phyloP scores from a whole-genome alignment of 2,113 vertebrate species.

The Leptodactylus fuscus region DNA sequence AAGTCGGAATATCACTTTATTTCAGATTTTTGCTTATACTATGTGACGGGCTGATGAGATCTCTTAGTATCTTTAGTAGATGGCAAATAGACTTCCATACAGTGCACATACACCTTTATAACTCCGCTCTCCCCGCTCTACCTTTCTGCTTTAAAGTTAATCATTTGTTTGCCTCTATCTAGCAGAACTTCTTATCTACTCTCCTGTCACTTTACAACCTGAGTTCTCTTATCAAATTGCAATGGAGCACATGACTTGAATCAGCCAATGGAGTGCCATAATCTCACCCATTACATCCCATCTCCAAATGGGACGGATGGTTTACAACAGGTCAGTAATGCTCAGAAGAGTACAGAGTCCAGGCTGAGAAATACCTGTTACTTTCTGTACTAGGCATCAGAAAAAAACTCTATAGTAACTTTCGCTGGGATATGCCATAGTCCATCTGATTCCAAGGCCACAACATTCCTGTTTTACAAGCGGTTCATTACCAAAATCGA shows the following conservation, averaged over 20 bases:
- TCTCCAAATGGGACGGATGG: constrained; percentile 61
- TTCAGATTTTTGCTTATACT: neutral
- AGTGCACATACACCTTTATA: constrained; percentile 25
- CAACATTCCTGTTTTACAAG: constrained; percentile 36
- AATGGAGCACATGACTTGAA: constrained; percentile 60
- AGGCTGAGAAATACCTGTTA: constrained; percentile 52
- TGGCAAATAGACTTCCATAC: neutral
- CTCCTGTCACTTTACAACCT: constrained; percentile 82
- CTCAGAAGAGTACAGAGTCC: constrained; percentile 59
- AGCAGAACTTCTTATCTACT: constrained; percentile 77
- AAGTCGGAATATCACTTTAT: too few species aligned
- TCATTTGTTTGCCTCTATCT: constrained; percentile 78
- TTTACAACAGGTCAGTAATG: constrained; percentile 66
- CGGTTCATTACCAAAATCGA: constrained; percentile 32
- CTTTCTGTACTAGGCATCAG: constrained; percentile 53
- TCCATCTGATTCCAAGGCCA: constrained; percentile 32
- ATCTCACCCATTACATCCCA: constrained; percentile 64
- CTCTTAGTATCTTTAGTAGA: neutral
- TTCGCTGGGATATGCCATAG: constrained; percentile 45
- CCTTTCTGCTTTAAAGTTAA: constrained; percentile 71
- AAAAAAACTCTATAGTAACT: constrained; percentile 51
- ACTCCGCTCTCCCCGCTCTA: constrained; percentile 54
- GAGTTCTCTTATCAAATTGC: constrained; percentile 67
- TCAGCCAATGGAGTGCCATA: constrained; percentile 63
- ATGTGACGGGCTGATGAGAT: neutral